Evolutionary conservation across 2,888 invertebrate genomes (phyloP), one percentile per base, ranked within the genome.

Genomic region (Drosophila algonquin): DNA sequence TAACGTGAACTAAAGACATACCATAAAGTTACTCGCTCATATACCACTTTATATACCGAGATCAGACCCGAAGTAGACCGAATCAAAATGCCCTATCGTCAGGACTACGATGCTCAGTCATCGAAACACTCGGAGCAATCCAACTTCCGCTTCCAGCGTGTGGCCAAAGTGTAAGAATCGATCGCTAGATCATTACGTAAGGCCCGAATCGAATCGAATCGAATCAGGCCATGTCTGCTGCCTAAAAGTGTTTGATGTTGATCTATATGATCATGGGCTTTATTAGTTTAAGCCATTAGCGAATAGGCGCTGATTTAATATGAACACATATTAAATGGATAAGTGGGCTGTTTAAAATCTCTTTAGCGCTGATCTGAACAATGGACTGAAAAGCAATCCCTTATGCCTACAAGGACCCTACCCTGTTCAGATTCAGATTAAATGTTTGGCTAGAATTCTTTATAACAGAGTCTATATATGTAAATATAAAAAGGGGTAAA

Each of bases 151-250:
- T 91, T 84, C 70, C 90, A 90, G 76, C 90, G 91, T 35, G 79
- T 92, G 51, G 91, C 92, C 58, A 92, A 92, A 89, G 81, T 92
- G 92, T 92, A 90, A 92, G 92, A 40, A 14, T 14, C 27, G 9
- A 7, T 18, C 16, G 30, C 16, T 12, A 3, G 50, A 52, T 32
- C 16, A 45, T 80, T 82, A 71, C 67, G 61, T 84, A 80, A 80
- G 16, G 18, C 7, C 24, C 35, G 7, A 35, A 12, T 30, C 27
- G 27, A 27, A 12, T 30, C 27, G 27, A 27, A 12, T 21, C 8
- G 48, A 52, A 82, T 85, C 64, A 64, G 55, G 56, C 65, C 46
- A 55, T 59, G 14, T 46, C 72, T 48, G 6, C 2, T 7, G 53
- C 44, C 44, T 47, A 40, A 10, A 46, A 45, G 47, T 52, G 52